Percentiles rank a stretch among this genome's conserved stretches.
Conservation (phyloP, 2,888 invertebrate genomes). For the Daptonema setosum region DNA sequence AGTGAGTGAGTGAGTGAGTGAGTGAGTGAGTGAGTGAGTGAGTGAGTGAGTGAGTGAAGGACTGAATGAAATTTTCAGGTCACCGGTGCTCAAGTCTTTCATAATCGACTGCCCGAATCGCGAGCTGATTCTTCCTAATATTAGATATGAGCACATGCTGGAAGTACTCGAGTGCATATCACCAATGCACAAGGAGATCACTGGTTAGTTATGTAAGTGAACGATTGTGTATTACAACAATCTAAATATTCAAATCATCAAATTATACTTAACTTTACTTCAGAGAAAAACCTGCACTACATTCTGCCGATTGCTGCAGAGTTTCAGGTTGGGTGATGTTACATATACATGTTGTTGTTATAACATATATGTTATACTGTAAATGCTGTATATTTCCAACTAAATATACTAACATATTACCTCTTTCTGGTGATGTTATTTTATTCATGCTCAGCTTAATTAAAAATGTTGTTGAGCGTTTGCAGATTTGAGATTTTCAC, state of each 20-base stretch:
- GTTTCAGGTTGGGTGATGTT: slow-evolving; percentile 1
- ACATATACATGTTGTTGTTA: not conserved
- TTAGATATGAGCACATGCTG: not conserved
- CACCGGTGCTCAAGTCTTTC: slow-evolving; percentile 2
- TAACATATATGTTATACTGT: not conserved
- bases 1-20: no score
- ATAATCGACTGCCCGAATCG: slow-evolving; percentile 3
- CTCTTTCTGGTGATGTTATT: no score
- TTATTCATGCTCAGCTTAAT: no score
- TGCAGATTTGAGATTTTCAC: no score
- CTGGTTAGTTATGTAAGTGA: not conserved
- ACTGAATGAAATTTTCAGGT: no score
- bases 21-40: no score
- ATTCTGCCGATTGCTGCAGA: slow-evolving; percentile 5
- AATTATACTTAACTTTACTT: not conserved
- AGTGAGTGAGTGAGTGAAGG: no score
- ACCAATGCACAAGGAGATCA: slow-evolving; percentile 4
- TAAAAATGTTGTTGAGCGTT: no score
- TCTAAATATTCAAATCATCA: not conserved
- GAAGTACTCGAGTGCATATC: slow-evolving; percentile 7
- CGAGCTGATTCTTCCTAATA: slow-evolving; percentile 4
- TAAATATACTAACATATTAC: no score
- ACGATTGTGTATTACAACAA: not conserved
- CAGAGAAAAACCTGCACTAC: slow-evolving; percentile 3
- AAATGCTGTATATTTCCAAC: no score